These are phyloP conservation scores for Hemiscyllium ocellatum DNA, from an alignment of 2,113 vertebrate genomes.

Conservation along the genomic window DNA sequence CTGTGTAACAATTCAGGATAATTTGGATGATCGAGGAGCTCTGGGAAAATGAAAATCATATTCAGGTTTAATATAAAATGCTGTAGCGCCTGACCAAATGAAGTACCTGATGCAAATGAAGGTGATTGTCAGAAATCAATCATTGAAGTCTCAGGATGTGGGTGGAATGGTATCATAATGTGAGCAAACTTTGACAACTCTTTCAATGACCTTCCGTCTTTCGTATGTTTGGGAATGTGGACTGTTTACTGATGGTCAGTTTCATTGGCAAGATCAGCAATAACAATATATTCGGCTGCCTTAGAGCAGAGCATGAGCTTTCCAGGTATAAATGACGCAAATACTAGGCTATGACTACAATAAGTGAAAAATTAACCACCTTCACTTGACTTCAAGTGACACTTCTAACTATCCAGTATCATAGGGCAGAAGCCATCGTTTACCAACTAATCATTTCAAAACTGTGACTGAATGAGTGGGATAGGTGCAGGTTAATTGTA, in stretches of 20 bases:
- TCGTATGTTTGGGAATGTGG: background rate
- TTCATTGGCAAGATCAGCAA: background rate
- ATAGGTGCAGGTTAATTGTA: background rate
- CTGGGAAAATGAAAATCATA: too few species aligned
- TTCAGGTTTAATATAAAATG: too few species aligned
- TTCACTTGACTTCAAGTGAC: background rate
- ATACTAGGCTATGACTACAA: background rate
- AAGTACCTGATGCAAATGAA: too few species aligned
- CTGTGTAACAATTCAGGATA: too few species aligned
- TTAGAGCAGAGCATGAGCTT: too few species aligned
- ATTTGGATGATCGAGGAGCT: too few species aligned
- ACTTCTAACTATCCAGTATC: background rate
- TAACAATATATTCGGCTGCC: background rate
- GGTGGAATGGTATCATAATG: too few species aligned
- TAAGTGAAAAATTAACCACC: background rate
- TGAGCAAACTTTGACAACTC: too few species aligned
- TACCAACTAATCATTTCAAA: background rate
- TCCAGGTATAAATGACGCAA: background rate
- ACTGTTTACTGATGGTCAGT: background rate
- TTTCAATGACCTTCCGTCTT: background rate
- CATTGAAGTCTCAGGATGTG: too few species aligned
- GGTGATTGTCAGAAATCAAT: too few species aligned
- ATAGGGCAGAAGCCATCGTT: background rate
- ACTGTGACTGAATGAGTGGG: background rate
- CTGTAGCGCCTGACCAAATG: too few species aligned